Evolutionary conservation across 2,113 vertebrate species (phyloP).

Genomic region (Antennarius striatus): DNA sequence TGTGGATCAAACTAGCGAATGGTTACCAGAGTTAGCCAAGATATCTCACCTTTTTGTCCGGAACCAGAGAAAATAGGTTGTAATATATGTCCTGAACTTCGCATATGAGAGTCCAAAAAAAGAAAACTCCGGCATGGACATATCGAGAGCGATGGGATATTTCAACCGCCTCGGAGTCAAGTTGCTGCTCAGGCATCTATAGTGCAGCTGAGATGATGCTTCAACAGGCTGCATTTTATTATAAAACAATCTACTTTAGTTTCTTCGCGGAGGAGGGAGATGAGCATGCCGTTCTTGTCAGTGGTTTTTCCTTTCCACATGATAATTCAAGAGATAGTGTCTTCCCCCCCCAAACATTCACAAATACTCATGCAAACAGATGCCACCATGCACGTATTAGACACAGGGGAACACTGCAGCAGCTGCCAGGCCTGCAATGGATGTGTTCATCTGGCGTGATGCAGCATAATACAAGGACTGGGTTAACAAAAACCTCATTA

Average conservation of each 20-base stretch:
- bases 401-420: slow-evolving; percentile 5
- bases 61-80: slow-evolving; percentile 43
- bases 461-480: slow-evolving; percentile 3
- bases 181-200: slow-evolving; percentile 11
- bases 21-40: slow-evolving; percentile 40
- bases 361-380: slow-evolving; percentile 30
- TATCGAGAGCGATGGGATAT: slow-evolving; percentile 50
- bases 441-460: slow-evolving; percentile 4
- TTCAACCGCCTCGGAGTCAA: slow-evolving; percentile 41
- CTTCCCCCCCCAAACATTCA: slow-evolving; percentile 5
- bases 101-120: slow-evolving; percentile 54
- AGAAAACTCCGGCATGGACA: slow-evolving; percentile 70
- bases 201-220: slow-evolving; percentile 13
- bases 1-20: slow-evolving; percentile 50
- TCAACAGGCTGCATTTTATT: slow-evolving; percentile 46
- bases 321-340: slow-evolving; percentile 9
- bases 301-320: neutral
- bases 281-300: slow-evolving; percentile 13
- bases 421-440: slow-evolving; percentile 12
- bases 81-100: slow-evolving; percentile 50
- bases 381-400: slow-evolving; percentile 13
- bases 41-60: slow-evolving; percentile 28
- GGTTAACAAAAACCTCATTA: slow-evolving; percentile 21
- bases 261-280: slow-evolving; percentile 22
- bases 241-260: slow-evolving; percentile 26